A percentile compares a stretch with the other conserved stretches of the same genome.
These are phyloP conservation scores for Mythimna ferrago DNA, from an alignment of 2,888 invertebrate species.

Conservation along the genomic window DNA sequence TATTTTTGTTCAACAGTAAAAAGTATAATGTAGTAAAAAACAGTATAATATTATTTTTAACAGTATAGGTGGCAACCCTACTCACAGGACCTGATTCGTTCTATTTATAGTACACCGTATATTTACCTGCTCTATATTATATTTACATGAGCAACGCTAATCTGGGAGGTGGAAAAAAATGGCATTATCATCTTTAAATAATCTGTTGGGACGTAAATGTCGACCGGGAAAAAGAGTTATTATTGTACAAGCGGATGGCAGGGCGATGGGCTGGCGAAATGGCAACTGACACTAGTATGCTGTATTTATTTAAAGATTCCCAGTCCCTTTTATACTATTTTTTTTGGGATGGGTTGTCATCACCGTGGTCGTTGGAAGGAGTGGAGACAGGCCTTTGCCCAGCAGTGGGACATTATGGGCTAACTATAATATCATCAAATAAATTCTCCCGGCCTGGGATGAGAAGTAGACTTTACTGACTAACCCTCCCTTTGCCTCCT, in stretches of 20 bases:
- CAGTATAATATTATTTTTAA: no score
- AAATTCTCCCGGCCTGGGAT: no score
- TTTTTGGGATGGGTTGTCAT: background rate
- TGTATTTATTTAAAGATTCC: conserved; percentile 6
- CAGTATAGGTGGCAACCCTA: no score
- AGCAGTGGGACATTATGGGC: no score
- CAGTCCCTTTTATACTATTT: background rate
- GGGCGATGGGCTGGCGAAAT: conserved; percentile 1
- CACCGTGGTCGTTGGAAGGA: no score
- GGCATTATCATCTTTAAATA: conserved; percentile 46
- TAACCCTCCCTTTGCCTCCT: no score
- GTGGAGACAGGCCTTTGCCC: no score
- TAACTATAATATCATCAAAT: no score
- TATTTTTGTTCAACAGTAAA: no score
- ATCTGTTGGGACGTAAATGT: conserved; percentile 38
- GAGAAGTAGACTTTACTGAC: no score
- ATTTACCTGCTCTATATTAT: conserved; percentile 57
- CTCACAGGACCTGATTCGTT: no score
- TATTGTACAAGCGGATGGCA: conserved; percentile 25
- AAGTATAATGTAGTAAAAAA: no score
- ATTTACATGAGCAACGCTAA: conserved; percentile 45
- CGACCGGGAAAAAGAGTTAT: conserved; percentile 28
- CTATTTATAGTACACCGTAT: conserved; percentile 35
- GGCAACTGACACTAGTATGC: conserved; percentile 8
- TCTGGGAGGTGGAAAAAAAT: conserved; percentile 41